Evolutionary conservation across 2,888 invertebrate species (phyloP).

Genomic region (Cryptus armator): DNA sequence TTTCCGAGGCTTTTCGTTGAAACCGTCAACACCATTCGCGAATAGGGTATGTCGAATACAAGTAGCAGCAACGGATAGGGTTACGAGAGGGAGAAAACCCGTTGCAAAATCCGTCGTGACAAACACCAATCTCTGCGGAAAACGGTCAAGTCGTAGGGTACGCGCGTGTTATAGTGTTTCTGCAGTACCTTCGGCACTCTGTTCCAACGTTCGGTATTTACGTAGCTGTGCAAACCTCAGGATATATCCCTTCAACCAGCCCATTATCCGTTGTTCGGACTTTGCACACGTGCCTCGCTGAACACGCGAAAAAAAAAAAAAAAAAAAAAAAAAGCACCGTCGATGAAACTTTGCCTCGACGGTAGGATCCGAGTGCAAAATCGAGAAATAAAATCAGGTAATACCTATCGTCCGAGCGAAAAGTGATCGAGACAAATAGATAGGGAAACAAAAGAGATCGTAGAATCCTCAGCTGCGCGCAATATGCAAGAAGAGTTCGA

Average conservation of each 20-base stretch:
- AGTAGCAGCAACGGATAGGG: constrained; percentile 5
- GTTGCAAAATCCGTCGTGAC: not conserved
- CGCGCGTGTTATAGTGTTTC: not conserved
- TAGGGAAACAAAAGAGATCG: too few relatives aligned
- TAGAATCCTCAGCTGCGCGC: too few relatives aligned
- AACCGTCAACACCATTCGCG: not conserved
- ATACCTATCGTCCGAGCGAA: not conserved
- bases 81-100: not conserved
- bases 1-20: not conserved
- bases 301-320: constrained; percentile 14
- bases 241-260: constrained; percentile 1
- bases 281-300: constrained; percentile 9
- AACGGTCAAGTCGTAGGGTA: not conserved
- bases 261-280: constrained; percentile 35
- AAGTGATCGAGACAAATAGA: not conserved
- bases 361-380: not conserved
- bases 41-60: not conserved
- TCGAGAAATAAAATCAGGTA: not conserved
- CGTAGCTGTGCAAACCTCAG: constrained; percentile 30
- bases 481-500: too few relatives aligned
- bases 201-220: constrained; percentile 23
- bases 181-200: not conserved
- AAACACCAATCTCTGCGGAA: not conserved
- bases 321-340: not conserved
- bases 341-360: not conserved